Base-by-base conservation (phyloP, 2,888 invertebrate genomes). In the Coleophora flavipennella region DNA sequence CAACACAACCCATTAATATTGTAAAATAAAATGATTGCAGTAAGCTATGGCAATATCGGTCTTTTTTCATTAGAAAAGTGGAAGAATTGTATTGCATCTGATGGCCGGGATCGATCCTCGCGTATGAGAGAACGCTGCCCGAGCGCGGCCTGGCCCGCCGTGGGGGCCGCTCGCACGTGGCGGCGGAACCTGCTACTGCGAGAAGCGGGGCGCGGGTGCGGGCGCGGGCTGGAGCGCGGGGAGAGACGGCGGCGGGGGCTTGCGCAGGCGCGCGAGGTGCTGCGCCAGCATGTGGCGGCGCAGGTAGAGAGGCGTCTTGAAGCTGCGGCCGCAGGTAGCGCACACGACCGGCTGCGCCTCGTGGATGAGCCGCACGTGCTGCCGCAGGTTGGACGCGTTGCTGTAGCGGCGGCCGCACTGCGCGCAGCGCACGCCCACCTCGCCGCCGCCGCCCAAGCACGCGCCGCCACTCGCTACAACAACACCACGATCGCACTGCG, bases 291-390 rank as follows among this genome's bases (percentile, higher is more conserved):
- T 89, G 85, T 91, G 91, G 67, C 91, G 90, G 68, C 90, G 90
- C 68, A 91, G 86, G 78, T 91, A 91, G 69, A 91, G 90, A 77
- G 90, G 89, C 60, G 91, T 91, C 87, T 91, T 91, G 87, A 90
- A 90, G 72, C 88, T 87, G 75, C 90, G 90, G 54, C 89, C 90
- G 83, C 91, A 91, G 48, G 89, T 86, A 65, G 85, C 85, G 81
- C 91, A 91, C 65, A 87, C 87, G 53, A 88, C 89, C 81, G 90
- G 90, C 69, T 88, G 86, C 60, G 90, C 89, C 73, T 89, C 87
- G 81, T 91, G 91, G 71, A 91, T 90, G 62, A 91, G 90, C 60
- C 90, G 89, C 74, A 91, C 89, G 84, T 91, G 91, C 79, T 91
- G 91, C 61, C 90, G 88, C 66, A 91, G 87, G 85, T 91, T 91